Evolutionary conservation across 2,113 vertebrate genomes (phyloP).

Genomic region (Cyphomyrus plagiostoma): DNA sequence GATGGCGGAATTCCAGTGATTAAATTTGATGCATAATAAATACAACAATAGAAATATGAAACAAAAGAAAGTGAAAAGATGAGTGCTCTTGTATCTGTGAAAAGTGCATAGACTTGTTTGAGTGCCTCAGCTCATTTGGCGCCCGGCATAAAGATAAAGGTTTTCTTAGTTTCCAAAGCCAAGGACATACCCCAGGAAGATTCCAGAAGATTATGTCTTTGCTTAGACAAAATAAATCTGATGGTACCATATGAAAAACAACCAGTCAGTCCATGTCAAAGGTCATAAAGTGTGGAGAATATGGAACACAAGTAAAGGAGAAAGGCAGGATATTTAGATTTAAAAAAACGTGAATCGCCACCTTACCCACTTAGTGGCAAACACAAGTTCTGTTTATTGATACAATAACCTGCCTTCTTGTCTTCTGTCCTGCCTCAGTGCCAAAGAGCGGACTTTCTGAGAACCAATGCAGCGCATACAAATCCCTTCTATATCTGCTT

Average conservation of each 20-base stretch:
- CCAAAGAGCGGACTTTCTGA: background rate
- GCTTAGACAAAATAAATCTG: background rate
- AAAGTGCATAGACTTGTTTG: background rate
- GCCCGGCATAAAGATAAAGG: background rate
- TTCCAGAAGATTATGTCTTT: background rate
- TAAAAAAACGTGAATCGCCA: background rate
- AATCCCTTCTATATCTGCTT: background rate
- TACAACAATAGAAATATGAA: background rate
- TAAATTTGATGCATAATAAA: background rate
- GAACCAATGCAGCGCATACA: background rate
- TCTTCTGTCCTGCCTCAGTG: background rate
- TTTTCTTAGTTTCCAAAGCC: background rate
- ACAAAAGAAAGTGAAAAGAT: background rate
- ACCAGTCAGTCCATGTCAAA: background rate
- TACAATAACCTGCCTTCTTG: background rate
- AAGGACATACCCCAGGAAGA: background rate
- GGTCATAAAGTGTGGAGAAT: background rate
- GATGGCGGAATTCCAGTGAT: background rate
- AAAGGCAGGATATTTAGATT: background rate
- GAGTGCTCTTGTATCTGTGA: background rate
- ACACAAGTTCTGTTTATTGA: background rate
- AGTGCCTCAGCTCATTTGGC: background rate
- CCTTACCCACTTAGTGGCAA: background rate
- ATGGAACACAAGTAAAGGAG: background rate
- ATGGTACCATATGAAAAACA: background rate